Evolutionary conservation across 2,113 vertebrate genomes (phyloP), one percentile per base, ranked within the genome.

Genomic region (Nibea coibor): DNA sequence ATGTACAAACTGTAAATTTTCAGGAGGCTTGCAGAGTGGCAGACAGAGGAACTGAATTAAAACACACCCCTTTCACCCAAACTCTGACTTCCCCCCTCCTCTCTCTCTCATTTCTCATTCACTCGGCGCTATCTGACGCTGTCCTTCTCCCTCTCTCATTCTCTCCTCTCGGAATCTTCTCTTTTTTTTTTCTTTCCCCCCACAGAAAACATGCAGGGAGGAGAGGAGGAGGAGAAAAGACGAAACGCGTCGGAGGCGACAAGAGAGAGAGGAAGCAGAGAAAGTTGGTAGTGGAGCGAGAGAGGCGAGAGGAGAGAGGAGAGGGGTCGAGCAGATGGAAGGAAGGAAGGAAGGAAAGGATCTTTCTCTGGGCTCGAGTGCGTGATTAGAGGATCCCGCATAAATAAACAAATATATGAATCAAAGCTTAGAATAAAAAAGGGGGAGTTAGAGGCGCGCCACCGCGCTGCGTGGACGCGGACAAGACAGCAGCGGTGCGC

Each of bases 271-370:
- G 89, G 75, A 82, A 90, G 87, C 77, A 24, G 85, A 82, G 88
- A 93, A 91, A 92, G 92, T 93, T 91, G 80, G 70, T 56, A 77
- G 84, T 72, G 82, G 80, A 82, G 76, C 50, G 77, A 77, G 53
- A 70, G 64, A 62, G 51, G 24, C 24, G 73, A 76, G 54, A 35
- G 22, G 51, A 59, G 26, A 48, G 43, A 48, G 43, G 45, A 53
- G 31, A 82, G 67, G 72, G 71, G 61, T 64, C 74, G 77, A 77
- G 10, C 87, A 83, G 89, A 89, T 86, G 87, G 90, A 69, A 89
- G 50, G 50, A 12, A 54, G 22, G 56, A 54, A 54, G 35, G 78
- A 87, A 81, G 80, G 78, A 88, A 78, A 35, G 66, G 80, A 82
- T 89, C 67, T 80, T 57, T 85, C 74, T 1, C 53, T 53, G 31